These are phyloP conservation scores for Psammodynastes pulverulentus DNA, from an alignment of 2,113 vertebrate species.

Conservation along the genomic window DNA sequence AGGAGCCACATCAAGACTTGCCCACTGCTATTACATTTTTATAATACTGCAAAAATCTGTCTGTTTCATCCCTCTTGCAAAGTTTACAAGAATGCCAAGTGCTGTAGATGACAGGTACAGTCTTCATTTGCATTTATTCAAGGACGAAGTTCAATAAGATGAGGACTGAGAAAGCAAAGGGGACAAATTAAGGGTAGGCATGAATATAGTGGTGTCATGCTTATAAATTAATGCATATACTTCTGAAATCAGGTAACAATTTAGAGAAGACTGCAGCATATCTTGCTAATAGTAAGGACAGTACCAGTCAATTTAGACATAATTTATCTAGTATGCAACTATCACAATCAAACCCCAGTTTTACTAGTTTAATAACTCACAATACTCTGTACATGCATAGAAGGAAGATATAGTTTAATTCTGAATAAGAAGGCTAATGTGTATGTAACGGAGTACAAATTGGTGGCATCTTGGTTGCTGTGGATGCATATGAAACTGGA, in stretches of 20 bases:
- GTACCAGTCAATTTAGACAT: background rate
- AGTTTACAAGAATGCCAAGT: constrained; percentile 16
- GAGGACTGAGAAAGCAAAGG: background rate
- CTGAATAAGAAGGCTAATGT: background rate
- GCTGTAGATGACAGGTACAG: background rate
- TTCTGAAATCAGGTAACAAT: background rate
- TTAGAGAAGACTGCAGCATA: background rate
- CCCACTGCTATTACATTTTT: constrained; percentile 7
- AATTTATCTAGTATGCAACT: background rate
- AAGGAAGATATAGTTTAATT: background rate
- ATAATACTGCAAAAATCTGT: constrained; percentile 8
- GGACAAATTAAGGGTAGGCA: constrained; percentile 3
- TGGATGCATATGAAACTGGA: background rate
- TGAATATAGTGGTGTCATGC: background rate
- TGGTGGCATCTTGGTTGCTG: background rate
- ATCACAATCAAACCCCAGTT: background rate
- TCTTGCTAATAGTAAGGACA: background rate
- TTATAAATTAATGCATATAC: background rate
- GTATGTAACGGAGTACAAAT: background rate
- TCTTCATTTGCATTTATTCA: constrained; percentile 19
- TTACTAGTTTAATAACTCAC: background rate
- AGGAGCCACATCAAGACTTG: background rate
- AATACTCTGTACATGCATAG: background rate
- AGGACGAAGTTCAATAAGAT: background rate
- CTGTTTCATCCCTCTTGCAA: constrained; percentile 9